These are phyloP conservation scores for Uropsilus gracilis DNA, from an alignment of 2,113 vertebrate species.

Conservation along the genomic window DNA sequence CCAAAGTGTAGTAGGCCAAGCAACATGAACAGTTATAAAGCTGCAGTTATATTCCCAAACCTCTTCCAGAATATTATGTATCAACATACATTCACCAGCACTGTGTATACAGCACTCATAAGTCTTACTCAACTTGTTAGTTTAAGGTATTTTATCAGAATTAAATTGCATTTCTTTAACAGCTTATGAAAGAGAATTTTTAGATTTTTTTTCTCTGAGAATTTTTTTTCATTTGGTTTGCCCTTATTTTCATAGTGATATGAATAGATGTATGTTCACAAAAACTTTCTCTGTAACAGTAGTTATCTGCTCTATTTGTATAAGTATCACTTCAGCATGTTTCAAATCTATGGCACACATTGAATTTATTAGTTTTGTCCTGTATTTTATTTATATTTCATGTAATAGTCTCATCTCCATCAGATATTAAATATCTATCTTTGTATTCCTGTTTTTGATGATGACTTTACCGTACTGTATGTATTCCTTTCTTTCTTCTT, in stretches of 20 bases:
- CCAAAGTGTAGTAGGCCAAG: background rate
- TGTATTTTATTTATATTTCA: background rate
- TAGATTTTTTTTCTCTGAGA: background rate
- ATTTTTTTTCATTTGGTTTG: background rate
- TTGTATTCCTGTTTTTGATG: background rate
- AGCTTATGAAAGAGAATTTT: background rate
- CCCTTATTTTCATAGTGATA: background rate
- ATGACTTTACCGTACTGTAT: background rate
- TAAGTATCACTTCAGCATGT: background rate
- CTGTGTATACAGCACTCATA: background rate
- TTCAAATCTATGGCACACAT: background rate
- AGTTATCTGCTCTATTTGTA: background rate
- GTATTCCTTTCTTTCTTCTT: background rate
- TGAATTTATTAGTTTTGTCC: background rate
- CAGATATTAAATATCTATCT: background rate
- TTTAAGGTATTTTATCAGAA: background rate
- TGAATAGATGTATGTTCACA: fast-evolving
- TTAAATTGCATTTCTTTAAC: background rate
- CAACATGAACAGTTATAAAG: background rate
- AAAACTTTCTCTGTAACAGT: background rate
- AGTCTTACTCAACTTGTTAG: background rate
- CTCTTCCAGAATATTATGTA: background rate
- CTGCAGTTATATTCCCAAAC: background rate
- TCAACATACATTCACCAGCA: background rate
- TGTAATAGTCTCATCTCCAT: background rate